These are phyloP conservation scores for Marronus borbonicus DNA, from an alignment of 2,888 invertebrate species.

Conservation along the genomic window DNA sequence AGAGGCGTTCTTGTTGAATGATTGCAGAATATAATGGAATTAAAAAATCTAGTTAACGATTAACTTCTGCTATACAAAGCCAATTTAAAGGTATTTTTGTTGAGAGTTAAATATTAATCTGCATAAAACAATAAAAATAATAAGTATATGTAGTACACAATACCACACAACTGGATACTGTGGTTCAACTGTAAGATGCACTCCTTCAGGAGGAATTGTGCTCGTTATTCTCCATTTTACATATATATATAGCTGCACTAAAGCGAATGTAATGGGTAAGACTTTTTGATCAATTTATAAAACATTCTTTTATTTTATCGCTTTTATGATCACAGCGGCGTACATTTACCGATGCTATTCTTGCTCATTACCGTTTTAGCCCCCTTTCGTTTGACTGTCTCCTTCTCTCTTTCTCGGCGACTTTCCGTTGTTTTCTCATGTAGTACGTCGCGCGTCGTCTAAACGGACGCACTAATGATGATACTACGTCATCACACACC, in stretches of 20 bases:
- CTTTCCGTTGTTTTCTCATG: slow-evolving; percentile 17
- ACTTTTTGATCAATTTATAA: slow-evolving; percentile 50
- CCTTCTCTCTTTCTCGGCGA: not conserved
- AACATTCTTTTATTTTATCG: slow-evolving; percentile 50
- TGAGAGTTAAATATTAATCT: not conserved
- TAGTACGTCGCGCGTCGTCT: slow-evolving; percentile 25
- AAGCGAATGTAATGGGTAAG: slow-evolving; percentile 25
- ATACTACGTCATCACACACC: slow-evolving; percentile 61
- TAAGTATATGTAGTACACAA: not conserved
- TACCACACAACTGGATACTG: not conserved
- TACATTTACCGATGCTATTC: slow-evolving; percentile 51
- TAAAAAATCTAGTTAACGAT: too few species aligned
- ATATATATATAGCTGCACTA: slow-evolving; percentile 4
- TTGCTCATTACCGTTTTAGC: slow-evolving; percentile 50
- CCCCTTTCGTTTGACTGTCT: slow-evolving; percentile 22
- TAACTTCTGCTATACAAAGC: too few species aligned
- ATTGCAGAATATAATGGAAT: too few species aligned
- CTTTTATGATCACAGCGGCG: slow-evolving; percentile 48
- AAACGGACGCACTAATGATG: slow-evolving; percentile 58
- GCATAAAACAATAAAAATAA: too few species aligned
- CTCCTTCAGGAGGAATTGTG: not conserved
- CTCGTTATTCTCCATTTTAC: slow-evolving; percentile 28
- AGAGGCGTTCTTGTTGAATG: too few species aligned
- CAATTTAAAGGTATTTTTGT: not conserved
- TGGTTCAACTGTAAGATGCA: not conserved